Evolutionary conservation across 2,113 vertebrate genomes (phyloP), one percentile per base, ranked within the genome.

Genomic region (Catagonus wagneri): DNA sequence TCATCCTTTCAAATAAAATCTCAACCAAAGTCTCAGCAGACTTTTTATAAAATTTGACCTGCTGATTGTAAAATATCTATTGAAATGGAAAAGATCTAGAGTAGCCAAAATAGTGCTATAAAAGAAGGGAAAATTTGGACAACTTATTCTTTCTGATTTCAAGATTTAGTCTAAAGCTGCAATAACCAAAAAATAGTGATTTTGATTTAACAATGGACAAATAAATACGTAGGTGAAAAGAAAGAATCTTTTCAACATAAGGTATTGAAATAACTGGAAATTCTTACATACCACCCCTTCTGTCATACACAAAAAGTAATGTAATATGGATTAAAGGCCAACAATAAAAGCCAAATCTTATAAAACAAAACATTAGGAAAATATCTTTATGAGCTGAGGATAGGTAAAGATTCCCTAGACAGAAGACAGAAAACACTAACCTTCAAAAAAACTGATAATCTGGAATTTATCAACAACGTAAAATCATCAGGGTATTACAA

Each of bases 111-210:
- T 3, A 65, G 34, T 90, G 63, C 54, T 85, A 13, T 25, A n/a
- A 78, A 89, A 61, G 32, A 58, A 50, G 9, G 11, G 78, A 84
- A 76, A 54, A n/a, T 39, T 29, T 78, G 79, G 60, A 60, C 34
- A 74, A 58, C 22, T 66, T 52, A 69, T 69, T 69, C 9, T 34
- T 68, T 94, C 61, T 52, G 6, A 84, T 83, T 90, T 94, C 6
- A 79, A 76, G 52, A 60, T 54, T 79, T 84, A 95, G 69, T 93
- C 10, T 60, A 79, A 87, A 80, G 63, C 29, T 66, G 68, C 22
- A 90, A 16, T 60, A 71, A 78, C 39, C 52, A 71, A 52, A 39
- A 78, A 93, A 36, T 56, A 50, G 52, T 61, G 23, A 3, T 83
- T 39, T 20, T 17, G 20, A 32, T 16, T 75, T 66, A 58, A 91